These are phyloP conservation scores for Cyclargus thomasi DNA, from an alignment of 1,140 invertebrate species.

Conservation along the genomic window DNA sequence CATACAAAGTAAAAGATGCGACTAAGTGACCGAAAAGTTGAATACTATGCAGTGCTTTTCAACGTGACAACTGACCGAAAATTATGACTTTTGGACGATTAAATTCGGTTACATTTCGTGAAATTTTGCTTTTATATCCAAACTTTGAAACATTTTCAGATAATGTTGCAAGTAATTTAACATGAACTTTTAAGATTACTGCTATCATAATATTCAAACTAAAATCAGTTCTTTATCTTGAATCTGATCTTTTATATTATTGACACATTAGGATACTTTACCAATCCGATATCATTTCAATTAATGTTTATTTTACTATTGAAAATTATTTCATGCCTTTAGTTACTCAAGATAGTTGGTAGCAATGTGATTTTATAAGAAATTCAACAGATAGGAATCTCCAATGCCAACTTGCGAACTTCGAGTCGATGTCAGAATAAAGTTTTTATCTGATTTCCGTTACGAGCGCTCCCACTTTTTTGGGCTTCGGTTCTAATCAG, in stretches of 20 bases:
- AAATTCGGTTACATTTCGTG: neutral
- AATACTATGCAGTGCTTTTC: neutral
- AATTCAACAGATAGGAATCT: constrained; percentile 44
- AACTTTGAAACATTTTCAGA: neutral
- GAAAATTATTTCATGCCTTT: constrained; percentile 10
- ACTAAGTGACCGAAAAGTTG: constrained; percentile 2
- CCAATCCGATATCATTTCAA: no score
- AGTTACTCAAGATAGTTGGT: constrained; percentile 20
- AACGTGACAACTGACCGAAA: neutral
- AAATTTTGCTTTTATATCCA: neutral
- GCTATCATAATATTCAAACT: no score
- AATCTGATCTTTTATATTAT: no score
- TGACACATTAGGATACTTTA: no score
- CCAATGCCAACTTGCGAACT: constrained; percentile 34
- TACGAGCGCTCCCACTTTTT: constrained; percentile 23
- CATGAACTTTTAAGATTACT: neutral
- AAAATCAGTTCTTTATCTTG: no score
- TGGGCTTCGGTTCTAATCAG: constrained; percentile 18
- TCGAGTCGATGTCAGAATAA: constrained; percentile 34
- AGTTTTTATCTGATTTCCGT: constrained; percentile 38
- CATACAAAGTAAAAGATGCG: neutral
- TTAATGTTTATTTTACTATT: no score
- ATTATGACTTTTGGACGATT: neutral
- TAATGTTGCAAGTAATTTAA: constrained; percentile 3
- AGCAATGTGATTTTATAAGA: constrained; percentile 23